phyloP scores from a whole-genome alignment of 2,113 vertebrate genomes.

The Tupaia chinensis region DNA sequence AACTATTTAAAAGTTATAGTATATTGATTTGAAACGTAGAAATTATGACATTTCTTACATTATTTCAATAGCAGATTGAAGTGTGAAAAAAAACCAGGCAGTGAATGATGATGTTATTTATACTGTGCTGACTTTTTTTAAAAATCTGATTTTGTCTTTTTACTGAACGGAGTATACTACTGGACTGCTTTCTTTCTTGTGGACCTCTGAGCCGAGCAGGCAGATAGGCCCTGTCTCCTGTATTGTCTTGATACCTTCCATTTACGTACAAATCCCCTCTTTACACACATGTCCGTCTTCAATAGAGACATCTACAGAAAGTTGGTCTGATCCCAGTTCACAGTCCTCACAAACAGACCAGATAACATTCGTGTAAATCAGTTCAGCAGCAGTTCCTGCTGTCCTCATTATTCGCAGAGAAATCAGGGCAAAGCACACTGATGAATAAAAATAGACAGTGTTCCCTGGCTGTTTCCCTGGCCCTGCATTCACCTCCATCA shows the following conservation, averaged over 20 bases:
- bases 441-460: conserved; percentile 89
- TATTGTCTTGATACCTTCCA: not conserved
- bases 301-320: conserved; percentile 14
- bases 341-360: conserved; percentile 72
- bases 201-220: not conserved
- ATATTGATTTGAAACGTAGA: not conserved
- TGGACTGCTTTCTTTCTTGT: not conserved
- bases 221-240: not conserved
- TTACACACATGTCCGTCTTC: not conserved
- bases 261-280: conserved; percentile 50
- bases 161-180: not conserved
- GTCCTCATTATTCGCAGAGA: conserved; percentile 88
- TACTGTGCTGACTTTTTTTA: not conserved
- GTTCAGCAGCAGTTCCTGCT: conserved; percentile 82
- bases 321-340: conserved; percentile 76
- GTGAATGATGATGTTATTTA: not conserved
- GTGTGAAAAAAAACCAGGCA: not conserved
- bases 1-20: conserved; percentile 46
- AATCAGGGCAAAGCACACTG: conserved; percentile 87
- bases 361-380: conserved; percentile 82
- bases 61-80: conserved; percentile 31
- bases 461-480: conserved; percentile 77
- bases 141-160: conserved; percentile 43
- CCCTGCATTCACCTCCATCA: conserved; percentile 60
- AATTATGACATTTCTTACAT: conserved; percentile 30